Conservation (phyloP, 2,113 vertebrate genomes). For the Guaruba guarouba region DNA sequence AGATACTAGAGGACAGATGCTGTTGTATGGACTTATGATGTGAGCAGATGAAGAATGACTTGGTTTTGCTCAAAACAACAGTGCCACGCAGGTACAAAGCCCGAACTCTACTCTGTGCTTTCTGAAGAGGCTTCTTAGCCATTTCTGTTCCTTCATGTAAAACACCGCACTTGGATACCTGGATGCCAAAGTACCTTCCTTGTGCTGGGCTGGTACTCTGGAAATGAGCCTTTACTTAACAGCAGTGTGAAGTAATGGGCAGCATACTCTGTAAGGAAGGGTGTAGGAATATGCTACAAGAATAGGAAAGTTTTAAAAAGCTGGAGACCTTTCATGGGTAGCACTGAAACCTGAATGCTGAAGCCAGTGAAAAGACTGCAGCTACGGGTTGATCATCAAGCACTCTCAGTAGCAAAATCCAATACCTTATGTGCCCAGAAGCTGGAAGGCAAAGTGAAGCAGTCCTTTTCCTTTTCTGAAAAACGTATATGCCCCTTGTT, state of each 20-base stretch:
- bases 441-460: not conserved
- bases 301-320: not conserved
- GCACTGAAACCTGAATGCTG: not conserved
- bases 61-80: not conserved
- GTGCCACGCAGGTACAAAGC: not conserved
- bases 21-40: not conserved
- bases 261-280: not conserved
- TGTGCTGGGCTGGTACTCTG: not conserved
- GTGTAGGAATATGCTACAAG: not conserved
- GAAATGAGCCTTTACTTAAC: not conserved
- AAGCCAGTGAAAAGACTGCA: not conserved
- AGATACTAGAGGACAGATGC: not conserved
- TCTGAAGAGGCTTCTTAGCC: not conserved
- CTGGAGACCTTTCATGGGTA: not conserved
- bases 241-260: not conserved
- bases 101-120: not conserved
- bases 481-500: not conserved
- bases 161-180: no score
- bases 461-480: not conserved
- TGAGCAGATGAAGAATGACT: not conserved
- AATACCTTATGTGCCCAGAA: not conserved
- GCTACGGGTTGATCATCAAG: not conserved
- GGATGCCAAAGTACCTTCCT: not conserved
- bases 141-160: not conserved
- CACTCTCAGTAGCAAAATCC: not conserved